Base-by-base conservation (phyloP, 2,797 vertebrate genomes). In the Furcifer pardalis region DNA sequence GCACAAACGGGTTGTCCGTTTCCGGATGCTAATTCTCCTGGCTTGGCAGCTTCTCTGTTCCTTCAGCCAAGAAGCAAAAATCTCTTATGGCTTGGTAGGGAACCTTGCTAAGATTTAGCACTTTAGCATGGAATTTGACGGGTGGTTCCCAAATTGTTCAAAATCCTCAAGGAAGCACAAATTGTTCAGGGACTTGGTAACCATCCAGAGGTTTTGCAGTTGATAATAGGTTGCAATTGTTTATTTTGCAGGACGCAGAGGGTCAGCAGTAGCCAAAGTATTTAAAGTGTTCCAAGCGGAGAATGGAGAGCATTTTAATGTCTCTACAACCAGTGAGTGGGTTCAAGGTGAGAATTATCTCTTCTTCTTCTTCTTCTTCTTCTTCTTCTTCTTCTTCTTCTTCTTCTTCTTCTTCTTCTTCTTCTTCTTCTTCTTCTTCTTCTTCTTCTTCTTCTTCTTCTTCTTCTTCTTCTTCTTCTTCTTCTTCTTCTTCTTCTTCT, bases 281-380 rank as follows among this genome's bases (percentile, higher is more conserved):
- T 96, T 95, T 82, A 95, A 92, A 72, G 88, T 97, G 4, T 98
- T 99, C 88, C 95, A 91, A 83, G 96, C 96, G 0, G 96, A 95
- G 68, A 96, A 96, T 0, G 97, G 97, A 4, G 97, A 98, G 85
- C 85, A 93, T 83, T 98, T 99, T 87, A 98, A 96, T 0, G 88
- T 99, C 42, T 98, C 97, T 68, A 94, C 95, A 0, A 94, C 94
- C 82, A 99, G 98, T 2, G 97, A 99, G 90, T 99, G 98, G 98
- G 96, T 98, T 52, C 98, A 98, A 97, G 98, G 98, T 99, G 95
- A 95, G 95, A 65, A 19, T 1, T n/a, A 35, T 35, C 7, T 37
- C 65, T 42, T 42, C 66, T 7, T 69, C 21, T 21, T n/a, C n/a
- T n/a, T n/a, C n/a, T n/a, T n/a, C n/a, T n/a, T n/a, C n/a, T n/a